Evolutionary conservation across 1,140 invertebrate genomes (phyloP), one percentile per base, ranked within the genome.

Genomic region (Venturia canescens): DNA sequence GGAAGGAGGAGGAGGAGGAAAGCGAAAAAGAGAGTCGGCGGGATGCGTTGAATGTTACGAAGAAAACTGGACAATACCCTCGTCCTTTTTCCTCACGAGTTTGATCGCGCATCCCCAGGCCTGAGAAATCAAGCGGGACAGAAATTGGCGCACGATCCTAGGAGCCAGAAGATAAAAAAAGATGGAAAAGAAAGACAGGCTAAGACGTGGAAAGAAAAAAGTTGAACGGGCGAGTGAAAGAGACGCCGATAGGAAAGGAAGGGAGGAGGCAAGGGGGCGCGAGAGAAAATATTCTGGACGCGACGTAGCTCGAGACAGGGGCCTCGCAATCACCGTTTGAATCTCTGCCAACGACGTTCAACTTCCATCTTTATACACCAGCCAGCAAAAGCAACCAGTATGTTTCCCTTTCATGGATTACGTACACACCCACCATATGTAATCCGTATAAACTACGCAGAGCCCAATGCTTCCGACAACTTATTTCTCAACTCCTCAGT

Each of bases 281-380:
- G 83, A 86, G 82, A 82, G 81, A 82, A 86, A 86, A 87, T 89
- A 87, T 89, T 90, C 90, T 81, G 84, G 84, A 83, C 84, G 86
- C 85, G 85, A 74, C 82, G 80, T 87, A 87, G 60, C 57, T 86
- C 87, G 89, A 90, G 89, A 91, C 88, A 90, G 88, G 87, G 66
- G 29, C 86, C 87, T 87, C 83, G 88, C 90, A 90, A 91, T 91
- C 89, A 90, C 88, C 85, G 87, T 88, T 90, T 91, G 90, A 91
- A 89, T 89, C 86, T 85, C 84, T 89, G 89, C 89, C 90, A 91
- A 90, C 80, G 86, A 86, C 85, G 78, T 80, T 66, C 31, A 21
- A 31, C 31, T 77, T 77, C 75, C 44, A 78, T 82, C 66, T 82
- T 70, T 44, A 44, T 44, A 44, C 38, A 38, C 66, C 18, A 60